Percentiles rank a stretch among this genome's conserved stretches.
phyloP scores from a whole-genome alignment of 2,113 vertebrate genomes.

The Papio anubis region DNA sequence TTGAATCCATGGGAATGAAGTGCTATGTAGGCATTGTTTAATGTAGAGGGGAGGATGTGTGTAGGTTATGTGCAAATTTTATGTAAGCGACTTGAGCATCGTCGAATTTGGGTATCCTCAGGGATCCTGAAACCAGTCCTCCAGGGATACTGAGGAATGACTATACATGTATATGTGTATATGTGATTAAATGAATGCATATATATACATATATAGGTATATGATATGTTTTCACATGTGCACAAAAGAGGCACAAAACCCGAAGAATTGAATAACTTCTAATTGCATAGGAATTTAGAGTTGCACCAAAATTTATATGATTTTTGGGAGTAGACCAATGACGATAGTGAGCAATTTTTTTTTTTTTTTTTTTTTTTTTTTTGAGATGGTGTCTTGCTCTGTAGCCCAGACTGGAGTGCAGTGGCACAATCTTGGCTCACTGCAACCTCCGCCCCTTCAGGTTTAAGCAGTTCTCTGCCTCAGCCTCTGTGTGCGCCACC shows the following conservation, averaged over 20 bases:
- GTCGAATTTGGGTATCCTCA: neutral
- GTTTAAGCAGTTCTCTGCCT: no score
- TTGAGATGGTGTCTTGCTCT: no score
- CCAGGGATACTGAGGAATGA: neutral
- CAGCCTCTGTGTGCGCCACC: no score
- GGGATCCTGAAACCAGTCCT: neutral
- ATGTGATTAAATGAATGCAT: neutral
- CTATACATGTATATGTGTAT: neutral
- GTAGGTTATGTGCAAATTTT: neutral
- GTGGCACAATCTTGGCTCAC: no score
- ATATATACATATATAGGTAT: neutral
- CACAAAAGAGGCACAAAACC: neutral
- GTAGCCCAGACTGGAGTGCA: no score
- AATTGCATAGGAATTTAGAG: neutral
- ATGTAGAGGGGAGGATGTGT: neutral
- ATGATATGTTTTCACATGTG: neutral
- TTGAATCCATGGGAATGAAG: neutral
- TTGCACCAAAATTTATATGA: neutral
- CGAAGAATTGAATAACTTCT: neutral
- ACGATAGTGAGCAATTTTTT: neutral
- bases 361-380: no score
- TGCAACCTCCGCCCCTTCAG: no score
- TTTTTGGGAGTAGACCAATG: neutral
- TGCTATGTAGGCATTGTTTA: neutral
- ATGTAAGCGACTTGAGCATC: neutral